These are phyloP conservation scores for Trichogramma pretiosum DNA, from an alignment of 1,140 invertebrate species.

Conservation along the genomic window DNA sequence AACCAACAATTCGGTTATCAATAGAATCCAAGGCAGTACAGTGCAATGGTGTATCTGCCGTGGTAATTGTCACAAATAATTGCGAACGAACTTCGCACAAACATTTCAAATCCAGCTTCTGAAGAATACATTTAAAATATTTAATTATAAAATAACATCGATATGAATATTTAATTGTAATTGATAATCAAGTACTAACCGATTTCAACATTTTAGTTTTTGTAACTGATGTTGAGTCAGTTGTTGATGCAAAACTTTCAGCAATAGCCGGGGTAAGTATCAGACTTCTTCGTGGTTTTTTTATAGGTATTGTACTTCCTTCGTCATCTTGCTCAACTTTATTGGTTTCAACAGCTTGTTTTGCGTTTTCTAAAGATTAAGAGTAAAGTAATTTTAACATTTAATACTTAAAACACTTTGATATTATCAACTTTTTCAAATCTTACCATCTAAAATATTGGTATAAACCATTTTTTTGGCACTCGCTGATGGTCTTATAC, in stretches of 20 bases:
- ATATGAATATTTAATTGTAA: too few relatives aligned
- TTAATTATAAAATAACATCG: too few relatives aligned
- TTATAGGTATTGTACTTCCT: slow-evolving; percentile 19
- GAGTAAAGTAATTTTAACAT: too few relatives aligned
- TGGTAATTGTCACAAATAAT: slow-evolving; percentile 42
- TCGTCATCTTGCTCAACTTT: too few relatives aligned
- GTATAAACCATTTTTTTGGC: too few relatives aligned
- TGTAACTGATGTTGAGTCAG: slow-evolving; percentile 43
- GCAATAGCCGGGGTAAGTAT: slow-evolving; percentile 42
- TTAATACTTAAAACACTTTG: too few relatives aligned
- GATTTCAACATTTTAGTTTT: slow-evolving; percentile 44
- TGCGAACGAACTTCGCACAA: slow-evolving; percentile 44
- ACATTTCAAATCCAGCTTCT: slow-evolving; percentile 37
- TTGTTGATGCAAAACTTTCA: slow-evolving; percentile 41
- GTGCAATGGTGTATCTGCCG: slow-evolving; percentile 39
- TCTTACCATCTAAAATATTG: too few relatives aligned
- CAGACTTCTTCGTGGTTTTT: slow-evolving; percentile 37
- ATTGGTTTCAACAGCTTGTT: too few relatives aligned
- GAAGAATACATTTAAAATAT: slow-evolving; percentile 24
- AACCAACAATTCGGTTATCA: slow-evolving; percentile 69
- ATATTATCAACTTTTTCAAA: too few relatives aligned
- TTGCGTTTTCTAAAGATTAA: too few relatives aligned
- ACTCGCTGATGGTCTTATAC: too few relatives aligned
- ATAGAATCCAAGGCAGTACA: slow-evolving; percentile 72
- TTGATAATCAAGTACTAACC: slow-evolving; percentile 40